Evolutionary conservation across 2,888 invertebrate species (phyloP).

Genomic region (Mythimna impura): DNA sequence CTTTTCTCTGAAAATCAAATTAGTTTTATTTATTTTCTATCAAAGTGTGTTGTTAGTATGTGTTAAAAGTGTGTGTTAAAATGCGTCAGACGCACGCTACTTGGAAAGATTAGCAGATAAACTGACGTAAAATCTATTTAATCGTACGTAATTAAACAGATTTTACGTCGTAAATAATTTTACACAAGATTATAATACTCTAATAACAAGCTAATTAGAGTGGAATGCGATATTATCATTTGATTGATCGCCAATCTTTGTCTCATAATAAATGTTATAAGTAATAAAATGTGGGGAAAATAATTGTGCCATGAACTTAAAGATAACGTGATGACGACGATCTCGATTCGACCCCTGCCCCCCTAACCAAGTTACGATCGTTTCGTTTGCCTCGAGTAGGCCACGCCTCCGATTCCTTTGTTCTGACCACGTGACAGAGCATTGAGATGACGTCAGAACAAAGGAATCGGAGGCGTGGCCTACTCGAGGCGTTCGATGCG

Average conservation of each 20-base stretch:
- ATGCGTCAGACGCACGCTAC: background rate
- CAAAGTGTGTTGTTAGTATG: no score
- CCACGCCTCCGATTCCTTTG: no score
- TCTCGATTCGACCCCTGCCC: no score
- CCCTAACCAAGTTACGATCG: no score
- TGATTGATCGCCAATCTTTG: constrained; percentile 7
- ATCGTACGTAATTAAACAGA: constrained; percentile 29
- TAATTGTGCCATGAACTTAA: background rate
- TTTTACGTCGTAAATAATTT: constrained; percentile 40
- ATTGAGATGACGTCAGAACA: no score
- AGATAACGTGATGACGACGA: no score
- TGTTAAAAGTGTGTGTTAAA: background rate
- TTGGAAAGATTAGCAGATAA: constrained; percentile 19
- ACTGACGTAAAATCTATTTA: background rate
- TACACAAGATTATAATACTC: constrained; percentile 22
- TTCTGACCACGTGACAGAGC: no score
- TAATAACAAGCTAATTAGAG: constrained; percentile 14
- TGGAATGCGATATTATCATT: constrained; percentile 18
- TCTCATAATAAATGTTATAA: background rate
- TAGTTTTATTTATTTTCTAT: background rate
- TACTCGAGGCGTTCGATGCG: no score
- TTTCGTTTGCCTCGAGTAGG: no score
- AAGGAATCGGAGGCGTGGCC: no score
- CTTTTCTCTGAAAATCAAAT: background rate
- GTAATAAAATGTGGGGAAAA: background rate